Percentiles rank a stretch among this genome's conserved stretches.
These are phyloP conservation scores for Drosophila kurseongensis DNA, from an alignment of 1,140 invertebrate species.

Conservation along the genomic window DNA sequence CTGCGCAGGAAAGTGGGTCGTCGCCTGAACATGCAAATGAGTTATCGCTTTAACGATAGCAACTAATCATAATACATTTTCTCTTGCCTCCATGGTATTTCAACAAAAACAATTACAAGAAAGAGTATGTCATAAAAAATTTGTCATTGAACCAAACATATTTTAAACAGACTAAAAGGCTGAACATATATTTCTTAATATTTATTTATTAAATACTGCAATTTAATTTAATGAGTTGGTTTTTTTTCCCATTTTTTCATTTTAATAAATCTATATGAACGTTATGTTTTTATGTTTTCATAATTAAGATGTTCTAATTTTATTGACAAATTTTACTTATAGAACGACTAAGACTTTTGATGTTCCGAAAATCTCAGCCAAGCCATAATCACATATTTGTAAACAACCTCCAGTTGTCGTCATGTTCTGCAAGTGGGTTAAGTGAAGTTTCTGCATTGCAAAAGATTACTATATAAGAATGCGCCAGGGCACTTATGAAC, in stretches of 20 bases:
- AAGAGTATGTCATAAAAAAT: too few species aligned
- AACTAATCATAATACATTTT: slow-evolving; percentile 20
- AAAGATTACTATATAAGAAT: slow-evolving; percentile 30
- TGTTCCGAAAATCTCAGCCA: not conserved
- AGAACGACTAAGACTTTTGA: too few species aligned
- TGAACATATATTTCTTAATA: too few species aligned
- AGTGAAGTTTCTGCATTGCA: slow-evolving; percentile 24
- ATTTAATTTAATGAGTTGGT: too few species aligned
- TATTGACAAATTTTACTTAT: too few species aligned
- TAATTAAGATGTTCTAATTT: too few species aligned
- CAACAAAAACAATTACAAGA: not conserved
- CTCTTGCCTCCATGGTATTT: not conserved
- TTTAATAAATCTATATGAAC: too few species aligned
- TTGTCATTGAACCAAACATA: too few species aligned
- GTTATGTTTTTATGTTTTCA: too few species aligned
- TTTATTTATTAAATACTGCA: too few species aligned
- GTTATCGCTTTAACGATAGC: slow-evolving; percentile 24
- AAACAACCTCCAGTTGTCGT: not conserved
- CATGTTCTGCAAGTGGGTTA: slow-evolving; percentile 24
- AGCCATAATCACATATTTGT: not conserved
- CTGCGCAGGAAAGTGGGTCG: slow-evolving; percentile 21
- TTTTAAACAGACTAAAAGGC: too few species aligned
- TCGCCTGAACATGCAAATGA: slow-evolving; percentile 19
- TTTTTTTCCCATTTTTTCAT: too few species aligned
- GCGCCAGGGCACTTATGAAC: slow-evolving; percentile 52